These are phyloP conservation scores for Iguana delicatissima DNA, from an alignment of 2,797 vertebrate species.

Conservation along the genomic window DNA sequence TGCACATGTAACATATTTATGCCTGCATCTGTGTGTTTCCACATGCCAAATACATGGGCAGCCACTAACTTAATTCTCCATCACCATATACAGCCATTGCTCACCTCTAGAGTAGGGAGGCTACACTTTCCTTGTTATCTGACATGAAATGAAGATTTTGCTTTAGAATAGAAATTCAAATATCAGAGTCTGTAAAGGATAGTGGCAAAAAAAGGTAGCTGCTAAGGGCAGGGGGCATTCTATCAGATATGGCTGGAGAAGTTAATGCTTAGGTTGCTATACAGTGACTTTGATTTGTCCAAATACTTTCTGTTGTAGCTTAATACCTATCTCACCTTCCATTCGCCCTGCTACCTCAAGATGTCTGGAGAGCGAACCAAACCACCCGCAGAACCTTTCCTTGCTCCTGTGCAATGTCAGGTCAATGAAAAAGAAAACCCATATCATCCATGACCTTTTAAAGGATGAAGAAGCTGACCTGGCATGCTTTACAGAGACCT, in stretches of 20 bases:
- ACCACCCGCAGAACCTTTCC: too few species aligned
- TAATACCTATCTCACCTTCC: too few species aligned
- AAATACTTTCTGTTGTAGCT: slow-evolving; percentile 30
- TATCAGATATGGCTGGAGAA: background rate
- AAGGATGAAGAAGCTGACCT: too few species aligned
- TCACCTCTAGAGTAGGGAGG: background rate
- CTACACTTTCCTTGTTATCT: background rate
- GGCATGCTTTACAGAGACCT: too few species aligned
- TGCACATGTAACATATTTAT: background rate
- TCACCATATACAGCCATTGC: background rate
- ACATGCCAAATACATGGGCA: background rate
- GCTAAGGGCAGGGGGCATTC: slow-evolving; percentile 9
- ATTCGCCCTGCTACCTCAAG: too few species aligned
- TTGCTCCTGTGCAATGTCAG: too few species aligned
- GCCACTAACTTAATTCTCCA: background rate
- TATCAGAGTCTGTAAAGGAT: background rate
- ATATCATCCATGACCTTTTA: too few species aligned
- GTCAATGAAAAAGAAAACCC: too few species aligned
- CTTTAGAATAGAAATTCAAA: background rate
- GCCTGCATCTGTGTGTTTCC: background rate
- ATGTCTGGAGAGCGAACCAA: too few species aligned
- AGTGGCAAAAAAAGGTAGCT: background rate
- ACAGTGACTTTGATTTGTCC: slow-evolving; percentile 12
- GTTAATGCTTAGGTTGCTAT: slow-evolving; percentile 35
- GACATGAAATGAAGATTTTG: background rate